Base-by-base conservation (phyloP, 2,113 vertebrate species). In the Neoarius graeffei region DNA sequence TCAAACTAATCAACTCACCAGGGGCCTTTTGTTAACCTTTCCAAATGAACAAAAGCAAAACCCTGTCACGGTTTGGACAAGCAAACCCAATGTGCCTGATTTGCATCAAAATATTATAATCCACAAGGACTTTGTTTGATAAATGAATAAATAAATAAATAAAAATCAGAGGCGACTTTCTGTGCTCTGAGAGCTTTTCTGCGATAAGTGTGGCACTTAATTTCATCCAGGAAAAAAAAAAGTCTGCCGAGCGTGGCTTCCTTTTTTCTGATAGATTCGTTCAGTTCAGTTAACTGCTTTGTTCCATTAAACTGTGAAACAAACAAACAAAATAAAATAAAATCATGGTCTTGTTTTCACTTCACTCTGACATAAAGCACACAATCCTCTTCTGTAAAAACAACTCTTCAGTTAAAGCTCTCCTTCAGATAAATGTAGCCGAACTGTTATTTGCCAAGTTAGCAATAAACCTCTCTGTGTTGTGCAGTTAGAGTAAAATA, bases 21-120 rank as follows among this genome's bases (percentile, higher is more conserved):
- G 84, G 84, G 77, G 77, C 84, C 76, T 83, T 89, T 83, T 82
- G 82, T 89, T 86, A 85, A 90, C 87, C 89, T 84, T 79, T 86
- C 52, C 27, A 27, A 83, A 81, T 42, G 86, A 88, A 88, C 82
- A 88, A 67, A 81, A 73, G 81, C 69, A 81, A 85, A 88, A 69
- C 30, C 0, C 66, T 73, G 59, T 84, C 82, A 64, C 83, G 67
- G 84, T 80, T 50, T 20, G 67, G 79, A 88, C 73, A 20, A 52
- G 42, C 52, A 62, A 42, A 83, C n/a, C 23, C 64, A 54, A 60
- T 54, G 86, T 88, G 89, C 25, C 87, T 87, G 35, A 84, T 90
- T 86, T 88, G 74, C 84, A 88, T 88, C 84, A 90, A 77, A 86
- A 85, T 79, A 83, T 76, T 52, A 19, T 35, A 83, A 86, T 88